Base-by-base conservation (phyloP, 2,113 vertebrate species). In the Hippocampus comes region DNA sequence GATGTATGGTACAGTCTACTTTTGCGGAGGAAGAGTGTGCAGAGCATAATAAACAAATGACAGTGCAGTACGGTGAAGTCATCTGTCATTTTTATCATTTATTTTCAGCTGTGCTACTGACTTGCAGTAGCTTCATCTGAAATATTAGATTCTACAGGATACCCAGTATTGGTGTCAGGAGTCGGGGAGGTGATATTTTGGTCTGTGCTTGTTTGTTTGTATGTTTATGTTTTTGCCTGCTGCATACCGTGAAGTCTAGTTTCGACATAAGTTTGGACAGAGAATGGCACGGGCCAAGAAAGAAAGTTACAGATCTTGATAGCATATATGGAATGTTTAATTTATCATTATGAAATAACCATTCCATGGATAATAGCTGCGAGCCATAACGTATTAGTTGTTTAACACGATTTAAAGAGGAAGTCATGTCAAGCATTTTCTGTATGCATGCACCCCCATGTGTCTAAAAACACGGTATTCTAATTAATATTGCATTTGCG, bases 1-100 rank as follows among this genome's bases (percentile, higher is more conserved):
- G 87, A 89, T 89, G 83, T 86, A 82, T 90, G 89, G 66, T 53
- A 48, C 72, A 38, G 67, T 60, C 43, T 68, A 17, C 11, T 48
- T 70, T 55, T 70, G 49, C 25, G 46, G 63, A 73, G 23, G 49
- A 60, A 9, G 42, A 38, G 12, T 78, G 67, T 67, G 18, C 34
- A 82, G 55, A 70, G 23, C 9, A 41, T 70, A 81, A 84, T 79
- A 70, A 80, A 72, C 74, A 42, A 43, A 78, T 78, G 77, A 78
- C 71, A 0, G 11, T 63, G 72, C 49, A 71, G 49, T 0, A n/a
- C 48, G 21, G 23, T 76, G 59, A 80, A 66, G 43, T 87, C 78
- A 76, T 78, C 25, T 38, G 57, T 60, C 14, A 30, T 11, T 8
- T 59, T 20, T 63, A 72, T 46, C 49, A n/a, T 68, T 53, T 79